Percentiles rank a stretch among this genome's conserved stretches.
These are phyloP conservation scores for Catonia carolina DNA, from an alignment of 2,888 invertebrate genomes.

Conservation along the genomic window DNA sequence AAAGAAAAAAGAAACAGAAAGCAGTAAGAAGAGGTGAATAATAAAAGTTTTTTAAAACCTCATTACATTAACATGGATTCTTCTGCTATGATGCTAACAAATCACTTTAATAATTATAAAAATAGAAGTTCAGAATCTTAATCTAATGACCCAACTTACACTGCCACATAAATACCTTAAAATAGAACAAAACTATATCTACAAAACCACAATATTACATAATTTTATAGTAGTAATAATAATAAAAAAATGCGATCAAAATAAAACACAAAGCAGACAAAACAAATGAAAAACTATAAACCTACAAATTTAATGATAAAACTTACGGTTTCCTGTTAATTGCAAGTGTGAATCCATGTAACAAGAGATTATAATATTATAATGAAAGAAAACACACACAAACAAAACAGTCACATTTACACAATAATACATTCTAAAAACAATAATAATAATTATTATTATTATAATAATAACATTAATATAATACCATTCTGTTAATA, in stretches of 20 bases:
- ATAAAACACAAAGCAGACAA: conserved; percentile 1
- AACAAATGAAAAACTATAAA: not conserved
- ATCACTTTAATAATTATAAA: too few relatives aligned
- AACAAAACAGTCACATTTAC: conserved; percentile 24
- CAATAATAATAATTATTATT: not conserved
- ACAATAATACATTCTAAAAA: conserved; percentile 17
- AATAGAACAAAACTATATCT: not conserved
- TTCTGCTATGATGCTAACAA: too few relatives aligned
- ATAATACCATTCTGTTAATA: too few relatives aligned
- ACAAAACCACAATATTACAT: not conserved
- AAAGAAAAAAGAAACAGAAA: too few relatives aligned
- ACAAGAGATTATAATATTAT: conserved; percentile 25
- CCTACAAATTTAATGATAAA: not conserved
- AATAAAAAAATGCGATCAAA: conserved; percentile 1
- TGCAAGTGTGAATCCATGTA: conserved; percentile 18
- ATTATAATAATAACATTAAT: too few relatives aligned
- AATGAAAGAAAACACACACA: conserved; percentile 39
- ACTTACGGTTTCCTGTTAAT: conserved; percentile 72
- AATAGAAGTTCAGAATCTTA: too few relatives aligned
- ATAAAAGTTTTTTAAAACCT: too few relatives aligned
- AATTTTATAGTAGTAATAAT: not conserved
- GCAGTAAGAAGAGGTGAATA: too few relatives aligned
- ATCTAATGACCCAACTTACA: too few relatives aligned
- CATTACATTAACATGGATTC: too few relatives aligned
- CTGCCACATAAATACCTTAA: not conserved